These are phyloP conservation scores for Conus betulinus DNA, from an alignment of 1,140 invertebrate species.

Conservation along the genomic window DNA sequence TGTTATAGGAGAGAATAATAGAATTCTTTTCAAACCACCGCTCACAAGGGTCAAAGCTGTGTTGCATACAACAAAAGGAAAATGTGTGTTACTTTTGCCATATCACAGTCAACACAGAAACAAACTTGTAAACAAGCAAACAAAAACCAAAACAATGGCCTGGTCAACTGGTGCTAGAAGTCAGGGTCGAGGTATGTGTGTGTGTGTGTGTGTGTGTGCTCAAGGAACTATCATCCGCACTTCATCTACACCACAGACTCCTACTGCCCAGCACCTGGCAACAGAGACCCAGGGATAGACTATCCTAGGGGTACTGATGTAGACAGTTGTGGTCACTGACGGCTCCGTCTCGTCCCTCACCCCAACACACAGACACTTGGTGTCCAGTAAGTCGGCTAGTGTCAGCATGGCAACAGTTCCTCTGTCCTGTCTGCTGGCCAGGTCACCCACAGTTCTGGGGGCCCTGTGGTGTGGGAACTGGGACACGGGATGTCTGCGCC, in stretches of 20 bases:
- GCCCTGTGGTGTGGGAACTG: background rate
- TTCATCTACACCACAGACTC: background rate
- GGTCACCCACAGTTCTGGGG: background rate
- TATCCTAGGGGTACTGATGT: background rate
- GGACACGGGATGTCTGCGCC: background rate
- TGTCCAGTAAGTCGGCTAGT: background rate
- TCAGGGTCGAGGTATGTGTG: too few species aligned
- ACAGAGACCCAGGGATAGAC: constrained; percentile 16
- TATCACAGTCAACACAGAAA: too few species aligned
- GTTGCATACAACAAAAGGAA: too few species aligned
- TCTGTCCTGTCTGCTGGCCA: background rate
- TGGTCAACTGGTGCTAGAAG: too few species aligned
- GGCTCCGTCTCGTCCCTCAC: background rate
- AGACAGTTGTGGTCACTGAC: background rate
- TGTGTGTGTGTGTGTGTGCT: too few species aligned
- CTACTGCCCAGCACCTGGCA: background rate
- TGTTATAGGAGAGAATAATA: too few species aligned
- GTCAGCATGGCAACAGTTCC: background rate
- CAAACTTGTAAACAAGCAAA: too few species aligned
- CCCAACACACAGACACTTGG: background rate
- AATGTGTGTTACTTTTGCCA: too few species aligned
- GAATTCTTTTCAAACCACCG: too few species aligned
- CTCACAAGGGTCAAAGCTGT: too few species aligned
- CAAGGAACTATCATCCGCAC: too few species aligned
- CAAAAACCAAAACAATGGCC: too few species aligned